Evolutionary conservation across 2,797 vertebrate genomes (phyloP), one percentile per base, ranked within the genome.

Genomic region (Lycodopsis pacificus): DNA sequence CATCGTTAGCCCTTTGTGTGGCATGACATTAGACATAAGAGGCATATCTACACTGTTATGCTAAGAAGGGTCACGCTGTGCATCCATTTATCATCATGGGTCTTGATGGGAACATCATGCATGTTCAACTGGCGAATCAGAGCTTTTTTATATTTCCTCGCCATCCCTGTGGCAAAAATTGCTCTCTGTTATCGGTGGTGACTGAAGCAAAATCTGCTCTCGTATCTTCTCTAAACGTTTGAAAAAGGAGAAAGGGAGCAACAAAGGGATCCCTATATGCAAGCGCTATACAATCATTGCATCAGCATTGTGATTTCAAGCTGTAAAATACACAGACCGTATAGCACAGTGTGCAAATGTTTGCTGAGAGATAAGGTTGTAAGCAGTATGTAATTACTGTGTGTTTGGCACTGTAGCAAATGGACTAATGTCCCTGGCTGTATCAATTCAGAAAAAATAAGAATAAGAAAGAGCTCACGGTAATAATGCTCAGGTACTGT

Each of bases 91-190:
- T 53, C 63, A 36, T 51, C 44, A 12, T 10, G 2, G 1, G 11
- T 65, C 80, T 70, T 76, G 25, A 25, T 25, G 25, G 25, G 25
- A 25, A 25, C 25, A 25, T 25, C 25, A 59, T 68, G 30, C 32
- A 17, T 38, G 30, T 49, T 51, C 40, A 40, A 77, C 10, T 53
- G 40, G 68, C 14, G 54, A 81, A 70, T 72, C 59, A 68, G 27
- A 48, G 19, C 13, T 62, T 76, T 76, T 84, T 76, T 73, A 70
- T 15, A 80, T 80, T 80, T 71, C 22, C 46, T 46, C 57, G n/a
- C 48, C 53, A 67, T 72, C 44, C 61, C n/a, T 73, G 2, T n/a
- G 42, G 62, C 34, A 77, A 38, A 75, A 71, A 75, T 54, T 57
- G 32, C 56, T 27, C 27, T 69, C 42, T 62, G 42, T 87, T 81